Percentiles rank a stretch among this genome's conserved stretches.
These are phyloP conservation scores for Axinella damicornis DNA, from an alignment of 37 sponge, comb jelly and placozoan genomes.

Conservation along the genomic window DNA sequence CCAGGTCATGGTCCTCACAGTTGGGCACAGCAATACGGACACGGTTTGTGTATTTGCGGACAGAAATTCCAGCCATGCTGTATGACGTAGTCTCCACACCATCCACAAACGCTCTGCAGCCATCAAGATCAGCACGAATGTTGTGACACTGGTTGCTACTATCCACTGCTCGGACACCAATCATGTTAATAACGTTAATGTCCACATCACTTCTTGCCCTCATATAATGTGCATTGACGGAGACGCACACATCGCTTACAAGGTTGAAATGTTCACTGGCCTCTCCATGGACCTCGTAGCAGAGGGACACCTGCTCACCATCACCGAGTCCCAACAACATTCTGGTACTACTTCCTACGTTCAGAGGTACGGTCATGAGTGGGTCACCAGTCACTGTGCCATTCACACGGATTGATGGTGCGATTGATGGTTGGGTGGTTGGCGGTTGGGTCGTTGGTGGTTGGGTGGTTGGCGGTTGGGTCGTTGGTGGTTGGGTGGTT, in stretches of 20 bases:
- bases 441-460: no score
- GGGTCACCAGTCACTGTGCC: constrained; percentile 5
- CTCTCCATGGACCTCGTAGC: constrained; percentile 7
- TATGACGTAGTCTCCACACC: not conserved
- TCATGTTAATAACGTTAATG: not conserved
- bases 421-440: no score
- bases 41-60: not conserved
- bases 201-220: not conserved
- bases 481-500: no score
- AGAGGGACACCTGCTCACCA: not conserved
- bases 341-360: not conserved
- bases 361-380: constrained; percentile 3
- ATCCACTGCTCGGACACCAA: not conserved
- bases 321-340: no score
- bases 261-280: not conserved
- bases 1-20: constrained; percentile 15
- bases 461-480: no score
- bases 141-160: not conserved
- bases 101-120: not conserved
- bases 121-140: not conserved
- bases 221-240: not conserved
- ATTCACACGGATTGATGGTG: not conserved
- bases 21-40: not conserved
- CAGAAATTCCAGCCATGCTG: not conserved
- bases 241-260: not conserved